Evolutionary conservation across 2,888 invertebrate species (phyloP), one percentile per base, ranked within the genome.

Genomic region (Oscheius sp.): DNA sequence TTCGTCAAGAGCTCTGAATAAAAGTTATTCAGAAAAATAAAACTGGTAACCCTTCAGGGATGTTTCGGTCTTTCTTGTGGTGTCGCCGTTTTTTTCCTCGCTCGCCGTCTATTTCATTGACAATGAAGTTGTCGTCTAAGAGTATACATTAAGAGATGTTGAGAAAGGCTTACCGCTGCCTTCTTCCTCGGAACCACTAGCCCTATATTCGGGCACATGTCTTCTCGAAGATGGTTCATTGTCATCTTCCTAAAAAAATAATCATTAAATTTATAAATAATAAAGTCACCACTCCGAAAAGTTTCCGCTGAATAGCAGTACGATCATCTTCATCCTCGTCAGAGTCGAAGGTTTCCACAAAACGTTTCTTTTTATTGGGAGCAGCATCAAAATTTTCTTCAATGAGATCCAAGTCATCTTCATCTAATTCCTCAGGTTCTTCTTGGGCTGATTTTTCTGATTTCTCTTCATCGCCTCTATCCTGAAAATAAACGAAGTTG

Each of bases 361-460:
- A 23, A 16, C 64, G 45, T 29, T 75, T 73, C 13, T 21, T 21
- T 66, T 52, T 13, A 64, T 35, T 35, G 9, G 35, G 35, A 35
- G 35, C n/a, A 70, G 43, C 25, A 25, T 55, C 21, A 9, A 55
- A 23, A 55, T 55, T 55, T 55, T 55, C 55, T 23, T 98, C 96
- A 85, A 99, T 93, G 55, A 99, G 92, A 89, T 97, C 98, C 89
- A 96, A 95, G 91, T 99, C 99, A 87, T 99, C 99, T 88, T 99
- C 98, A 89, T 96, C 78, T 25, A 72, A 29, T 89, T 96, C 77
- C 89, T 96, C 78, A 45, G 55, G 27, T 89, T 96, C 76, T 9
- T 94, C 76, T 6, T 94, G 93, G 86, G 95, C 94, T 6, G 80
- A 79, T 64, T 80, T 81, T 46, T 76, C 81, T 12, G 80, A 80